Base-by-base conservation (phyloP, 1,140 invertebrate species). In the Heliconius congener region DNA sequence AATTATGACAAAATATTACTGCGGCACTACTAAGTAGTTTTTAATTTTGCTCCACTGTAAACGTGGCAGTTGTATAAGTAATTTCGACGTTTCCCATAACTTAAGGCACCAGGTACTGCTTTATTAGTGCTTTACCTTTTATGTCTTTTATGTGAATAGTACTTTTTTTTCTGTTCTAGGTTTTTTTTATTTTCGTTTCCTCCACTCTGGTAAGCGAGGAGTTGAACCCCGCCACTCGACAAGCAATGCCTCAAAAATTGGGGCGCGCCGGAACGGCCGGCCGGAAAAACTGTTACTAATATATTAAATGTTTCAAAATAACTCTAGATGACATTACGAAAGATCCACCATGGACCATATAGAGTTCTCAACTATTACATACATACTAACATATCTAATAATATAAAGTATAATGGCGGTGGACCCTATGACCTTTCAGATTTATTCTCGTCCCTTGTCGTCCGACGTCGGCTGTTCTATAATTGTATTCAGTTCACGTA, bases 371-470 rank as follows among this genome's bases (percentile, higher is more conserved):
- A 66, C 23, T 66, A 66, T 66, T 66, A 30, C 55, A 66, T 57
- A 57, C 57, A 66, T 16, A 66, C 9, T 27, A 13, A 30, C 27
- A 27, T 66, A 16, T 66, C n/a, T 66, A 66, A 9, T 66, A 66
- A 66, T 66, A 66, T n/a, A 34, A 30, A 5, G 34, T 34, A n/a
- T 30, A 66, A 30, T 27, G 27, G 1, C 72, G 78, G 23, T 30
- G 73, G 77, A 79, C 75, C 80, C 81, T 83, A 78, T 79, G 82
- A 83, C 82, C 82, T 83, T 83, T 83, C 71, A 77, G 73, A 77
- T 81, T 81, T 81, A 81, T 83, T 83, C 80, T 77, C 55, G 80
- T 81, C 74, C 77, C 80, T 71, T 70, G 74, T 66, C 60, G 60
- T 34, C 42, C 57, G 13, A 50, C 42, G 72, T 72, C 50, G 72